Conservation (phyloP, 64 coral and sea anemone genomes). For the Acropora yongei region DNA sequence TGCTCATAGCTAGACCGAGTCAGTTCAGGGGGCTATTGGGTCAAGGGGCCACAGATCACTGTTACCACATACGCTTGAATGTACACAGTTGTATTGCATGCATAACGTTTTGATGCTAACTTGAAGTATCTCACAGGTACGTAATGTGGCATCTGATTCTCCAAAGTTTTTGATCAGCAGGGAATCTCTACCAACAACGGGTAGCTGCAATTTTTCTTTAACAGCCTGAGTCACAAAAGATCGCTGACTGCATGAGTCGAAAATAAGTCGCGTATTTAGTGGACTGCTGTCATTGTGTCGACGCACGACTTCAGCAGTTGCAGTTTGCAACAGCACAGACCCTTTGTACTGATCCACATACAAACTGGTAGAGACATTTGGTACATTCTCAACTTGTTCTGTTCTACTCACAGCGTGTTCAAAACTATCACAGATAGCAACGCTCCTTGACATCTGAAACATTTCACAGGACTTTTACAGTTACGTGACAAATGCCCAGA, state of each 20-base stretch:
- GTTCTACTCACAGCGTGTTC: not conserved
- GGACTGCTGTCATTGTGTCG: constrained; percentile 27
- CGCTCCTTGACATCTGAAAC: constrained; percentile 1
- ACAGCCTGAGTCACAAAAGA: constrained; percentile 44
- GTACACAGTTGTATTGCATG: constrained; percentile 9
- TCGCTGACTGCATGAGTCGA: constrained; percentile 51
- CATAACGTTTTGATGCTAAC: constrained; percentile 35
- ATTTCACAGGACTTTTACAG: constrained; percentile 19
- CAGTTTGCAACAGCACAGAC: not conserved
- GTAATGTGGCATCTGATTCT: constrained; percentile 49
- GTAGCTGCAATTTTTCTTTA: constrained; percentile 34
- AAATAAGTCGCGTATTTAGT: constrained; percentile 38
- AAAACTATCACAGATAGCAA: not conserved
- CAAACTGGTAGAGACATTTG: constrained; percentile 12
- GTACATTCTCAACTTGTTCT: not conserved
- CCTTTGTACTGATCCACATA: constrained; percentile 21
- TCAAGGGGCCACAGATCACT: constrained; percentile 49
- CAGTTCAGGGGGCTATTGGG: constrained; percentile 19
- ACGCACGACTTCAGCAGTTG: not conserved
- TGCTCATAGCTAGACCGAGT: constrained; percentile 19
- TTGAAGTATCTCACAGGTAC: constrained; percentile 51
- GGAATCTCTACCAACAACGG: constrained; percentile 36
- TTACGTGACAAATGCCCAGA: not conserved
- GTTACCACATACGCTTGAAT: constrained; percentile 59
- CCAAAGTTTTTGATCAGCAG: constrained; percentile 62